Evolutionary conservation across 2,113 vertebrate species (phyloP).

Genomic region (Nibea albiflora): DNA sequence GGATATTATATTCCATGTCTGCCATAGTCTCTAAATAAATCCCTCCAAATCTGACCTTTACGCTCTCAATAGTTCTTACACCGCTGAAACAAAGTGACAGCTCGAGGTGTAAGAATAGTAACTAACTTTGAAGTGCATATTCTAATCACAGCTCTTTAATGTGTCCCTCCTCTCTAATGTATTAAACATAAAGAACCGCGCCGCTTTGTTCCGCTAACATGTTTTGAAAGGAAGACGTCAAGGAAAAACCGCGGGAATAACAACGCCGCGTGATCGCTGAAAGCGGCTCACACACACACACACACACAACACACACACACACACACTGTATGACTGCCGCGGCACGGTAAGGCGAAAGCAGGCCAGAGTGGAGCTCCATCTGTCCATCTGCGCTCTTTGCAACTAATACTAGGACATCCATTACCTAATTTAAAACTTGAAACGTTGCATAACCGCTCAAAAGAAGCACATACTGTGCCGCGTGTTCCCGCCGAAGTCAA

Average conservation of each 20-base stretch:
- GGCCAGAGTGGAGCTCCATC: conserved; percentile 23
- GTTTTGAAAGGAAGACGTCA: conserved; percentile 35
- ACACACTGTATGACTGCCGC: background rate
- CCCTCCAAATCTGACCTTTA: too few relatives aligned
- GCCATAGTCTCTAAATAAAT: too few relatives aligned
- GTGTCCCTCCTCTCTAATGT: conserved; percentile 15
- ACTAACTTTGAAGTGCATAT: conserved; percentile 25
- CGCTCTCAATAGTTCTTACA: too few relatives aligned
- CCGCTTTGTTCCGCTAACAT: conserved; percentile 10
- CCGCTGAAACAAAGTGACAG: conserved; percentile 8
- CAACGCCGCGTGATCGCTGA: background rate
- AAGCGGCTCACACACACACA: conserved; percentile 22
- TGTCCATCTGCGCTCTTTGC: conserved; percentile 32
- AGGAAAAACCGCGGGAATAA: background rate
- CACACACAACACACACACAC: too few relatives aligned
- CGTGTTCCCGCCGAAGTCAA: conserved; percentile 2
- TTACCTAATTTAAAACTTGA: conserved; percentile 27
- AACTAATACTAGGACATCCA: background rate
- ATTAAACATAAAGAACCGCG: conserved; percentile 42
- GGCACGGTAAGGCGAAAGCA: background rate
- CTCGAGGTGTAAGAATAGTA: conserved; percentile 15
- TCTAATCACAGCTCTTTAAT: conserved; percentile 20
- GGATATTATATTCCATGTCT: too few relatives aligned
- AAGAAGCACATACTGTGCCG: background rate
- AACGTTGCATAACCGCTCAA: conserved; percentile 27